A percentile compares a stretch with the other conserved stretches of the same genome.
phyloP scores from a whole-genome alignment of 2,113 vertebrate species.

The Gnathonemus longibarbis region DNA sequence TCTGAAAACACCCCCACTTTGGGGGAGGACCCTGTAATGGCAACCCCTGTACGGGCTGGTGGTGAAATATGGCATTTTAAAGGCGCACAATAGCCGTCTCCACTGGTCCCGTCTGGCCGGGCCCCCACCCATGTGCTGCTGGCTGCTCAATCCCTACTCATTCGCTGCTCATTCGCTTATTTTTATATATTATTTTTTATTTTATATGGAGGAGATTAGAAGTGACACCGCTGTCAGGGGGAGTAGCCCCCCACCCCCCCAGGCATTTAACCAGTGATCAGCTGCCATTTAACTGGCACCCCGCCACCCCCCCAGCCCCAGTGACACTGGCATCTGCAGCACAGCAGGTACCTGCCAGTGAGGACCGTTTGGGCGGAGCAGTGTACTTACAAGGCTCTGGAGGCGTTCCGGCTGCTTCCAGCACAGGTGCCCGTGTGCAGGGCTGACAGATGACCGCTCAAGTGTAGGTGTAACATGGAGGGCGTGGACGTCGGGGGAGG shows the following conservation, averaged over 20 bases:
- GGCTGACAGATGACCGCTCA: background rate
- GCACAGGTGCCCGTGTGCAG: background rate
- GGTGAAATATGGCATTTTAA: conserved; percentile 34
- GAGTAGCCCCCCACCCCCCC: conserved; percentile 48
- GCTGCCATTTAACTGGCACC: conserved; percentile 51
- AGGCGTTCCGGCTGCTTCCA: background rate
- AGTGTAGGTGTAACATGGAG: background rate
- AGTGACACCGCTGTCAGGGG: conserved; percentile 69
- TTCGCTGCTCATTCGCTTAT: conserved; percentile 45
- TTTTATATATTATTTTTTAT: too few relatives aligned
- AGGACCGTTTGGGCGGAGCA: background rate
- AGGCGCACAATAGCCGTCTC: conserved; percentile 53
- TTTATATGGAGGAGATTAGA: conserved; percentile 72
- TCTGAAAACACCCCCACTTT: conserved; percentile 12
- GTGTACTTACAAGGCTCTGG: background rate
- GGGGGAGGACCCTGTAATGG: conserved; percentile 21
- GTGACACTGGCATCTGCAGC: background rate
- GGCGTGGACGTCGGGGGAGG: background rate
- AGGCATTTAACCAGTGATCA: conserved; percentile 53
- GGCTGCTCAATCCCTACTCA: conserved; percentile 33
- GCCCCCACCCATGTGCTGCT: conserved; percentile 46
- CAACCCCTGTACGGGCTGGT: conserved; percentile 25
- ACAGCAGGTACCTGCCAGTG: background rate
- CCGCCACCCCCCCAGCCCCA: conserved; percentile 46
- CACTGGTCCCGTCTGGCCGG: conserved; percentile 42